Evolutionary conservation across 2,113 vertebrate genomes (phyloP).

Genomic region (Paracanthobrama guichenoti): DNA sequence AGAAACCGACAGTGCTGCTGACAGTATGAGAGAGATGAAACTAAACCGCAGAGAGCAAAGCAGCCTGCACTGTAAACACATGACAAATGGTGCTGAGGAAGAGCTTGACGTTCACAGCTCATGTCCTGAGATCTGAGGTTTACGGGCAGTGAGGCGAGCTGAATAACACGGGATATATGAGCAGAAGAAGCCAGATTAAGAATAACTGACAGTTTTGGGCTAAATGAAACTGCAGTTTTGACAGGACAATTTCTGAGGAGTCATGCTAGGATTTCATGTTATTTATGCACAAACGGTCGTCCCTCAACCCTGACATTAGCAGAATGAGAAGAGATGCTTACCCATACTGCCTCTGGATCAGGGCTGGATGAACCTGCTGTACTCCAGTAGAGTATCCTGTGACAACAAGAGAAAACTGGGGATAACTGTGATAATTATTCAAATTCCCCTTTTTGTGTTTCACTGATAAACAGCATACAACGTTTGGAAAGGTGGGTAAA

Average conservation of each 20-base stretch:
- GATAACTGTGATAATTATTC: too few relatives aligned
- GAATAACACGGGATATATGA: background rate
- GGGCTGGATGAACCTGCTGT: conserved; percentile 89
- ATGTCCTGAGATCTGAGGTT: background rate
- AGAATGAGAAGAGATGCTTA: conserved; percentile 72
- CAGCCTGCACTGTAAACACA: background rate
- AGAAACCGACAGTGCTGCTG: background rate
- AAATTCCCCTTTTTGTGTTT: too few relatives aligned
- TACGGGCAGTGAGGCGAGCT: background rate
- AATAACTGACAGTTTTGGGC: background rate
- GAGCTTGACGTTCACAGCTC: background rate
- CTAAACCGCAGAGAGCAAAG: background rate
- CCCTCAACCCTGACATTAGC: conserved; percentile 15
- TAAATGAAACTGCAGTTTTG: conserved; percentile 11
- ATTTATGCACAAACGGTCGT: background rate
- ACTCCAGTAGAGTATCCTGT: conserved; percentile 88
- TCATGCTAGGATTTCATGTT: conserved; percentile 2
- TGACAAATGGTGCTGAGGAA: background rate
- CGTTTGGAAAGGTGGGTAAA: too few relatives aligned
- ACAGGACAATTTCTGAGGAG: background rate
- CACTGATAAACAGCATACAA: too few relatives aligned
- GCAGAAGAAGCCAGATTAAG: background rate
- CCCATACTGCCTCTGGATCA: conserved; percentile 94
- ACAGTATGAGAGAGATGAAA: conserved; percentile 4
- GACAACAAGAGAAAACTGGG: conserved; percentile 32